Conservation (phyloP, 2,113 vertebrate species). For the Arvicanthis niloticus region DNA sequence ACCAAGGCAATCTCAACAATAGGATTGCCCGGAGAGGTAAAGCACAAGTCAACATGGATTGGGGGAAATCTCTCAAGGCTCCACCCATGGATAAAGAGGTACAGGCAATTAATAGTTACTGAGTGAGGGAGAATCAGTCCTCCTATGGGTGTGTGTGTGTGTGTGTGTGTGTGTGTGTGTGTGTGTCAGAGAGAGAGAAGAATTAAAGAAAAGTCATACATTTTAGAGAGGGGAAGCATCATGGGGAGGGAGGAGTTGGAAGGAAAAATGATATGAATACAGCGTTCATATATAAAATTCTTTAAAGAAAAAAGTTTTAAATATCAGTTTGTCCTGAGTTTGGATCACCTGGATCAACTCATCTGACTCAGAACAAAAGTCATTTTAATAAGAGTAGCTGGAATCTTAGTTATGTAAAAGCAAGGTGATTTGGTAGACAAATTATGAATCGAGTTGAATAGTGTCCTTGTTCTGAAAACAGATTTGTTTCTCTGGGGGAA, state of each 20-base stretch:
- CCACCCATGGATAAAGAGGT: too few species aligned
- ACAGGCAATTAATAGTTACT: too few species aligned
- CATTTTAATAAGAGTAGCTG: neutral
- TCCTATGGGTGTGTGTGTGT: too few species aligned
- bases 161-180: too few species aligned
- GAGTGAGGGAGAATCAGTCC: too few species aligned
- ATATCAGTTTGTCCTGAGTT: neutral
- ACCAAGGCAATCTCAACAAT: too few species aligned
- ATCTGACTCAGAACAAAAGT: constrained; percentile 22
- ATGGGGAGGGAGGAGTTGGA: neutral
- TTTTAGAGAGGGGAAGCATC: neutral
- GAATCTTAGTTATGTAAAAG: constrained; percentile 28
- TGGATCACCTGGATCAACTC: neutral
- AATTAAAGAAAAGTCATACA: neutral
- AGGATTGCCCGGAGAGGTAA: too few species aligned
- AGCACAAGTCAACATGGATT: too few species aligned
- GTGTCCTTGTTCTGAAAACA: constrained; percentile 36
- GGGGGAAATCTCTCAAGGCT: too few species aligned
- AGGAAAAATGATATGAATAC: neutral
- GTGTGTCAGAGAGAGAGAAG: too few species aligned
- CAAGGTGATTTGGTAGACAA: constrained; percentile 15
- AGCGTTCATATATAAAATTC: neutral
- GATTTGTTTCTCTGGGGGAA: constrained; percentile 35
- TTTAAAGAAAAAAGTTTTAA: neutral
- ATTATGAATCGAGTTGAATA: neutral